Conservation (phyloP, 2,113 vertebrate species). For the Pongo pygmaeus region DNA sequence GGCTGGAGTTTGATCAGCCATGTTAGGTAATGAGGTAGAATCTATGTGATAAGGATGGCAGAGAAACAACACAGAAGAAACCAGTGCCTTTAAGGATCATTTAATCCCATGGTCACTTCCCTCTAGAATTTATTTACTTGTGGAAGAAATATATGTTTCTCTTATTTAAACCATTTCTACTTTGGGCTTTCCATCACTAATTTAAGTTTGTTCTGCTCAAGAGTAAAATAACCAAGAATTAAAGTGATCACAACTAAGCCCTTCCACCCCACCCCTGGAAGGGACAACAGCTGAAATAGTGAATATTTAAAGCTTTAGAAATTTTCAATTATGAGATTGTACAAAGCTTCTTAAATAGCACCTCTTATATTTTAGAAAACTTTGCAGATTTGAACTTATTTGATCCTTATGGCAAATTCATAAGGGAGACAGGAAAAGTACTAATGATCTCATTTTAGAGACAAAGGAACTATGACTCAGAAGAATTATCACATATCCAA, state of each 20-base stretch:
- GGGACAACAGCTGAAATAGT: neutral
- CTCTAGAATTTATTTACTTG: conserved; percentile 3
- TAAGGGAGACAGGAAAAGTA: neutral
- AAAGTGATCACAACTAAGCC: neutral
- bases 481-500: neutral
- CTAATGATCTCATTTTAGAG: conserved; percentile 47
- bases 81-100: neutral
- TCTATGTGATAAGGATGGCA: neutral
- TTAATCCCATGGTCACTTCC: neutral
- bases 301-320: conserved; percentile 38
- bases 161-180: neutral
- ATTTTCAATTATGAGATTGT: neutral
- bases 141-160: neutral
- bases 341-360: neutral
- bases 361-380: neutral
- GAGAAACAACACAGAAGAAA: neutral
- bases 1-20: neutral
- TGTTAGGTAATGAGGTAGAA: neutral
- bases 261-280: neutral
- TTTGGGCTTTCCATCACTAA: neutral
- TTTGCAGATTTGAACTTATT: conserved; percentile 38
- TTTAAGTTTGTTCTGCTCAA: neutral
- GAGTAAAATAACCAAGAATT: conserved; percentile 12
- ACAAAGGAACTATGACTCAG: conserved; percentile 39
- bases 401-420: neutral